These are phyloP conservation scores for Ochlodes sylvanus DNA, from an alignment of 2,888 invertebrate species.

Conservation along the genomic window DNA sequence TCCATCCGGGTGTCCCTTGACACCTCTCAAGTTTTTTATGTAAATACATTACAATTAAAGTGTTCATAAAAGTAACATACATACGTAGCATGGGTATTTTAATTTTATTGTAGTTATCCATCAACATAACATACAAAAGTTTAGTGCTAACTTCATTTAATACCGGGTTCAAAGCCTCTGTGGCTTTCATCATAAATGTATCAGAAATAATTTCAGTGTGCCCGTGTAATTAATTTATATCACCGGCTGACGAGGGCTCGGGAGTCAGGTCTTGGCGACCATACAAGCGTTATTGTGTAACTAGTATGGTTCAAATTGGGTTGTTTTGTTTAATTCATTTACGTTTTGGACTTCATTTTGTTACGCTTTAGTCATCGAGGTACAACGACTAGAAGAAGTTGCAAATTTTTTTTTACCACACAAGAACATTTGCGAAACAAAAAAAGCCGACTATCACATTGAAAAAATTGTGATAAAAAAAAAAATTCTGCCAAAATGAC, in stretches of 20 bases:
- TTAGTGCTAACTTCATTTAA: neutral
- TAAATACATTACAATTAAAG: no score
- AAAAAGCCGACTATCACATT: no score
- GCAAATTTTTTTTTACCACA: no score
- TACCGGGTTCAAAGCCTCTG: constrained; percentile 10
- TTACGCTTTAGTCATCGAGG: constrained; percentile 2
- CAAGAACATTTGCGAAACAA: no score
- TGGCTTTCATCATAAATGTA: constrained; percentile 30
- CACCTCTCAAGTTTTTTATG: no score
- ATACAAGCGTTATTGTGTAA: constrained; percentile 31
- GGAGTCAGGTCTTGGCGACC: constrained; percentile 12
- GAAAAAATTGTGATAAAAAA: no score
- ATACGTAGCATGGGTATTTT: no score
- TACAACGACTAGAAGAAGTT: neutral
- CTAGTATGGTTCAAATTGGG: constrained; percentile 10
- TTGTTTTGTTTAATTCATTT: constrained; percentile 19
- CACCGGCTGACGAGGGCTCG: constrained; percentile 40
- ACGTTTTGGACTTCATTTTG: constrained; percentile 47
- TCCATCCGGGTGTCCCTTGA: no score
- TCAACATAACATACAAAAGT: neutral
- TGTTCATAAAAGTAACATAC: no score
- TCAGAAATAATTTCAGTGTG: constrained; percentile 37
- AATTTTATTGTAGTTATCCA: neutral
- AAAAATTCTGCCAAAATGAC: no score
- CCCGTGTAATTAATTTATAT: constrained; percentile 48